Conservation (phyloP, 2,888 invertebrate species). For the Drosophila fulvimacula region DNA sequence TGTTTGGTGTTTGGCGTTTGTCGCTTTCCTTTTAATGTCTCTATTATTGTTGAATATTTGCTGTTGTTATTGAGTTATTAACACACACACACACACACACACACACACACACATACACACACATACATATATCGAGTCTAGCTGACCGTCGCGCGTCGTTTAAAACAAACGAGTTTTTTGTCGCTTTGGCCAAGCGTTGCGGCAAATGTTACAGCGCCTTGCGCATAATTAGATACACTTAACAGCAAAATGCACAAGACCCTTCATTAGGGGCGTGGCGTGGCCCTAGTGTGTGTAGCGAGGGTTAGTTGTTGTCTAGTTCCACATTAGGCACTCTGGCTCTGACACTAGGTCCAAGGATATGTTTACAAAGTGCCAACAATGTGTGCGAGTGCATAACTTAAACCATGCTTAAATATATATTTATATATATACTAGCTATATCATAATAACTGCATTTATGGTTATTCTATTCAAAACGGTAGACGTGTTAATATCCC, state of each 20-base stretch:
- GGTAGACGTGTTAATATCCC: background rate
- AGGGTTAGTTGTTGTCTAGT: slow-evolving; percentile 10
- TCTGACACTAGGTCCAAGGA: slow-evolving; percentile 30
- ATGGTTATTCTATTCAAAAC: slow-evolving; percentile 6
- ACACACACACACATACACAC: slow-evolving; percentile 19
- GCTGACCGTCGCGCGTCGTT: slow-evolving; percentile 50
- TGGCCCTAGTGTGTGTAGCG: slow-evolving; percentile 39
- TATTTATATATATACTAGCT: background rate
- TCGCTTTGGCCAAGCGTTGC: slow-evolving; percentile 47
- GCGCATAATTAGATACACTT: slow-evolving; percentile 78
- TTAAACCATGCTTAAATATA: background rate
- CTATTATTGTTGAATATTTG: slow-evolving; percentile 75
- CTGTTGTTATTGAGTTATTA: slow-evolving; percentile 77
- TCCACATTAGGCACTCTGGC: slow-evolving; percentile 1
- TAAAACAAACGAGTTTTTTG: slow-evolving; percentile 67
- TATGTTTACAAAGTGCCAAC: slow-evolving; percentile 56
- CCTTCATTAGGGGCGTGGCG: slow-evolving; percentile 74
- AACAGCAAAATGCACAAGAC: slow-evolving; percentile 62
- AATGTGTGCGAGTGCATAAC: slow-evolving; percentile 19
- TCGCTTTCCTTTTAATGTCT: slow-evolving; percentile 74
- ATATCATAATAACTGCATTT: slow-evolving; percentile 7
- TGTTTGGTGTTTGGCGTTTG: slow-evolving; percentile 57
- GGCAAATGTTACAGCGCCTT: slow-evolving; percentile 62
- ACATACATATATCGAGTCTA: slow-evolving; percentile 8
- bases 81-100: slow-evolving; percentile 49